Evolutionary conservation across 2,888 invertebrate genomes (phyloP).

Genomic region (Platynereis dumerilii): DNA sequence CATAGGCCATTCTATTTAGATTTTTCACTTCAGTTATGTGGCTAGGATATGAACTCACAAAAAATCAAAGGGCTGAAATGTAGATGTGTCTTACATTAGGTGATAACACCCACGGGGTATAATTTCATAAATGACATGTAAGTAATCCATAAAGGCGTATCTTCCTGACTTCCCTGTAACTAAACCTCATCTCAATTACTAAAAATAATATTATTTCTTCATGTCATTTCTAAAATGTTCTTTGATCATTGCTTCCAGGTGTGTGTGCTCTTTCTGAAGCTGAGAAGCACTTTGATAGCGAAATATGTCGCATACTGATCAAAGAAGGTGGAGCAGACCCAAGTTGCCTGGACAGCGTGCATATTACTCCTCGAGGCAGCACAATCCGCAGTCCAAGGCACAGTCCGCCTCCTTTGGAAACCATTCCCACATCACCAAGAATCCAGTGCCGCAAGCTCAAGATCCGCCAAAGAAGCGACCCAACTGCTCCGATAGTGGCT

Average conservation of each 20-base stretch:
- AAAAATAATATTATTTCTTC: too few relatives aligned
- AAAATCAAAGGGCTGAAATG: too few relatives aligned
- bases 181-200: too few relatives aligned
- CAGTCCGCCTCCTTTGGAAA: background rate
- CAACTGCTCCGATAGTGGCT: background rate
- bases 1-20: too few relatives aligned
- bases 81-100: too few relatives aligned
- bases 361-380: background rate
- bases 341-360: background rate
- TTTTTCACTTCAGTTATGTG: too few relatives aligned
- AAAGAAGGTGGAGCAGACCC: slow-evolving; percentile 19
- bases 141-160: too few relatives aligned
- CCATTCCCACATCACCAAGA: background rate
- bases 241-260: slow-evolving; percentile 12
- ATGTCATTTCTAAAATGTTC: too few relatives aligned
- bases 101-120: too few relatives aligned
- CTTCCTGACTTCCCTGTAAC: too few relatives aligned
- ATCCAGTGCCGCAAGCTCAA: background rate
- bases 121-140: too few relatives aligned
- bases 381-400: background rate
- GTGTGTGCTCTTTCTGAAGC: slow-evolving; percentile 8
- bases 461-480: background rate
- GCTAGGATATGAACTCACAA: too few relatives aligned
- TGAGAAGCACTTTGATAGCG: slow-evolving; percentile 9
- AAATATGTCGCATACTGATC: slow-evolving; percentile 11